Evolutionary conservation across 2,888 invertebrate species (phyloP).

Genomic region (Drosophila paramelanica): DNA sequence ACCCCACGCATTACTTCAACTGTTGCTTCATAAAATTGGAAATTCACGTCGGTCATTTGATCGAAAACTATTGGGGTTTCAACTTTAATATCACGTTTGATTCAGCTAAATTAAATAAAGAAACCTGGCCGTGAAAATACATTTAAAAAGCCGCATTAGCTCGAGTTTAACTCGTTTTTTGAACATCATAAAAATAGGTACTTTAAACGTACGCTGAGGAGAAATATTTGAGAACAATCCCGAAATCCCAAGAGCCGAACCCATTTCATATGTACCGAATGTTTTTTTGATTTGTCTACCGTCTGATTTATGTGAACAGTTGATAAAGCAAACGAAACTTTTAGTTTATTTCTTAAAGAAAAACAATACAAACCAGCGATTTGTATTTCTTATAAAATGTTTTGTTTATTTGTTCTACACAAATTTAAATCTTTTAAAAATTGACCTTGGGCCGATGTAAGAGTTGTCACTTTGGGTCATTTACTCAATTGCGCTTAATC

Average conservation of each 20-base stretch:
- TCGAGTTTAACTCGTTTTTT: constrained; percentile 34
- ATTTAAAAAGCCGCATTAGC: constrained; percentile 27
- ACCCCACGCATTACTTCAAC: constrained; percentile 13
- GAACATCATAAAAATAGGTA: constrained; percentile 64
- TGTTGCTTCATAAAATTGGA: constrained; percentile 52
- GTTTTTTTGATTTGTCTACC: constrained; percentile 51
- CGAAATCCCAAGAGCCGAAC: neutral
- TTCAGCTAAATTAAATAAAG: constrained; percentile 27
- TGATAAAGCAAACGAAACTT: constrained; percentile 19
- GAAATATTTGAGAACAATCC: constrained; percentile 7
- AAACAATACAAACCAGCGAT: neutral
- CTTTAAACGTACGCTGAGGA: constrained; percentile 26
- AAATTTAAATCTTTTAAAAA: constrained; percentile 25
- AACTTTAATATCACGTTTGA: constrained; percentile 58
- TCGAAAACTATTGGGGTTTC: constrained; percentile 29
- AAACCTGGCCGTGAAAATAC: constrained; percentile 23
- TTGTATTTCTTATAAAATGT: constrained; percentile 34
- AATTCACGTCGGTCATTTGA: constrained; percentile 57
- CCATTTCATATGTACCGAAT: constrained; percentile 27
- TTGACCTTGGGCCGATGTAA: constrained; percentile 62
- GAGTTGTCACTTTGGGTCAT: constrained; percentile 70
- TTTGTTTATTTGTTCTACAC: constrained; percentile 26
- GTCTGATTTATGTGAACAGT: constrained; percentile 50
- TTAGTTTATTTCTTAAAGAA: constrained; percentile 6
- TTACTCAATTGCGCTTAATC: constrained; percentile 83